Conservation (phyloP, 2,888 invertebrate species). For the Hydriomena furcata region DNA sequence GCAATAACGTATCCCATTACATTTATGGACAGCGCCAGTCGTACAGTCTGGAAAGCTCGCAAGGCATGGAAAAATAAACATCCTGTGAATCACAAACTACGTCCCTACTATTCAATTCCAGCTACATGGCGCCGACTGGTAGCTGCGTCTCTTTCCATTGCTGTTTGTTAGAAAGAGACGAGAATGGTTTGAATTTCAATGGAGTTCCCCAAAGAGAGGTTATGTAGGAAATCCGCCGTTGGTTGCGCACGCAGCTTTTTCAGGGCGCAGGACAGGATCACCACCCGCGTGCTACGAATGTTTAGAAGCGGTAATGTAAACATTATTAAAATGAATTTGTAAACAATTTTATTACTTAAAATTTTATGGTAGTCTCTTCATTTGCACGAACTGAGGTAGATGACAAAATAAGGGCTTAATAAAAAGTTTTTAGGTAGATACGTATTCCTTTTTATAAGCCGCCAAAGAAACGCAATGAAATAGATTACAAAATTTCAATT, state of each 20-base stretch:
- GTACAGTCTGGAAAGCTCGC: conserved; percentile 25
- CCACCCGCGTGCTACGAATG: conserved; percentile 55
- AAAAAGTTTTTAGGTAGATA: too few relatives aligned
- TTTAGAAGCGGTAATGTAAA: conserved; percentile 53
- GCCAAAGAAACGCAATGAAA: too few relatives aligned
- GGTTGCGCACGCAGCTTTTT: conserved; percentile 75
- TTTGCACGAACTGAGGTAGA: background rate
- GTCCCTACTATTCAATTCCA: conserved; percentile 23
- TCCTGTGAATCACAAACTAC: conserved; percentile 29
- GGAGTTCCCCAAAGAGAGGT: conserved; percentile 44
- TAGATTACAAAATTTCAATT: background rate
- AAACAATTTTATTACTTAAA: background rate
- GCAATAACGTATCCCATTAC: conserved; percentile 9
- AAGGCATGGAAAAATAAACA: conserved; percentile 29
- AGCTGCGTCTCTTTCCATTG: conserved; percentile 31
- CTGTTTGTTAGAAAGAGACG: conserved; percentile 39
- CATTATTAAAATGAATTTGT: conserved; percentile 18
- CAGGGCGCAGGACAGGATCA: conserved; percentile 77
- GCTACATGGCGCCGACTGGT: conserved; percentile 7
- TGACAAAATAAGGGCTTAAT: too few relatives aligned
- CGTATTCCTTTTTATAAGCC: too few relatives aligned
- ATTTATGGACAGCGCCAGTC: conserved; percentile 20
- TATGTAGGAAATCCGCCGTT: conserved; percentile 54
- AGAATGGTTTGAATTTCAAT: conserved; percentile 43
- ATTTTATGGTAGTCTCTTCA: background rate